Percentiles rank a stretch among this genome's conserved stretches.
Conservation (phyloP, 1,140 invertebrate species). For the Caerostris darwini region DNA sequence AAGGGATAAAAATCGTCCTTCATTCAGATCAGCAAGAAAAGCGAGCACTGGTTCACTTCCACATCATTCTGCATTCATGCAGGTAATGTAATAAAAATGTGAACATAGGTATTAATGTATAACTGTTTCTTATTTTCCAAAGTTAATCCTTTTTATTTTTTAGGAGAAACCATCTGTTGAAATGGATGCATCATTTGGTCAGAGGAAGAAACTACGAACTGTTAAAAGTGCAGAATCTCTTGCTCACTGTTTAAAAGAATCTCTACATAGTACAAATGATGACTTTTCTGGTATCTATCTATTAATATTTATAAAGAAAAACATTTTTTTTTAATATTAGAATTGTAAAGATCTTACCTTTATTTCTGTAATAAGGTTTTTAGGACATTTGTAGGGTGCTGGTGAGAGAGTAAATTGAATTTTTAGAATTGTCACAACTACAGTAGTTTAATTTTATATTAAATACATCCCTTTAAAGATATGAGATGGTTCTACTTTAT, state of each 20-base stretch:
- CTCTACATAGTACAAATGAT: conserved; percentile 67
- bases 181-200: conserved; percentile 72
- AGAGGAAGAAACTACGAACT: conserved; percentile 84
- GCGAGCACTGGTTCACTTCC: conserved; percentile 74
- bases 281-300: conserved; percentile 40
- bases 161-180: conserved; percentile 79
- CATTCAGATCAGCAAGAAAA: conserved; percentile 67
- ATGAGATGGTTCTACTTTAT: too few species aligned
- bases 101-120: neutral
- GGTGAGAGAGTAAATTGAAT: too few species aligned
- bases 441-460: too few species aligned
- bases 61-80: conserved; percentile 66
- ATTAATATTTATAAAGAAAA: neutral
- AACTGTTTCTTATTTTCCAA: neutral
- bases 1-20: conserved; percentile 65
- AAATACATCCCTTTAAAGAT: neutral
- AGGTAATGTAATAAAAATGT: conserved; percentile 9
- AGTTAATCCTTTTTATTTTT: neutral
- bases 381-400: too few species aligned
- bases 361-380: too few species aligned
- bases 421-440: too few species aligned
- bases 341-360: neutral
- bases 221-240: conserved; percentile 89
- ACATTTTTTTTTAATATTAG: neutral
- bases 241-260: conserved; percentile 79